These are phyloP conservation scores for Microcaecilia unicolor DNA, from an alignment of 2,797 vertebrate species.

Conservation along the genomic window DNA sequence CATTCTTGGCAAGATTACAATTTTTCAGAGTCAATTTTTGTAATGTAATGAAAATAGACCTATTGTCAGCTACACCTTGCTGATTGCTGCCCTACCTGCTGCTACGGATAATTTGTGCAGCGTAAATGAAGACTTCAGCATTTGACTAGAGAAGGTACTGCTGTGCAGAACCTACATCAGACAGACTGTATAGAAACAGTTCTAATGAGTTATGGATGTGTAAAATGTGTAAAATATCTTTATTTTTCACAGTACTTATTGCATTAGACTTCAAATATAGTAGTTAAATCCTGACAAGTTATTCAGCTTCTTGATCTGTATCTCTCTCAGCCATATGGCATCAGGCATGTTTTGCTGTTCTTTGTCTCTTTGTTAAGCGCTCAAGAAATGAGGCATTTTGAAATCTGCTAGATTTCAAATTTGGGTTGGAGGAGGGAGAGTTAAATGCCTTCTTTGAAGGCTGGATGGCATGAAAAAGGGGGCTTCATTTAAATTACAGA, in stretches of 20 bases:
- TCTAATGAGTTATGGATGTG: constrained; percentile 8
- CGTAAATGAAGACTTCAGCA: constrained; percentile 47
- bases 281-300: constrained; percentile 2
- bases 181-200: constrained; percentile 10
- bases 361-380: background rate
- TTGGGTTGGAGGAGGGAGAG: too few relatives aligned
- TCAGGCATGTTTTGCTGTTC: background rate
- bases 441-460: too few relatives aligned
- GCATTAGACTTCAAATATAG: background rate
- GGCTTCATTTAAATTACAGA: too few relatives aligned
- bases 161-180: constrained; percentile 14
- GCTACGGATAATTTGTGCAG: constrained; percentile 47
- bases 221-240: background rate
- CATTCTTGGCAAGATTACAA: constrained; percentile 15
- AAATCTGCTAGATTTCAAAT: background rate
- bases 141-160: constrained; percentile 12
- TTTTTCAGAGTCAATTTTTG: constrained; percentile 22
- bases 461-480: too few relatives aligned
- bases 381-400: background rate
- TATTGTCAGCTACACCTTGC: constrained; percentile 33
- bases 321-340: too few relatives aligned
- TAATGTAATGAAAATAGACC: constrained; percentile 41
- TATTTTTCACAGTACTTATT: constrained; percentile 7
- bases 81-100: constrained; percentile 45
- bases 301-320: too few relatives aligned